Conservation (phyloP, 1,140 invertebrate species). For the Bradynema listronoti region DNA sequence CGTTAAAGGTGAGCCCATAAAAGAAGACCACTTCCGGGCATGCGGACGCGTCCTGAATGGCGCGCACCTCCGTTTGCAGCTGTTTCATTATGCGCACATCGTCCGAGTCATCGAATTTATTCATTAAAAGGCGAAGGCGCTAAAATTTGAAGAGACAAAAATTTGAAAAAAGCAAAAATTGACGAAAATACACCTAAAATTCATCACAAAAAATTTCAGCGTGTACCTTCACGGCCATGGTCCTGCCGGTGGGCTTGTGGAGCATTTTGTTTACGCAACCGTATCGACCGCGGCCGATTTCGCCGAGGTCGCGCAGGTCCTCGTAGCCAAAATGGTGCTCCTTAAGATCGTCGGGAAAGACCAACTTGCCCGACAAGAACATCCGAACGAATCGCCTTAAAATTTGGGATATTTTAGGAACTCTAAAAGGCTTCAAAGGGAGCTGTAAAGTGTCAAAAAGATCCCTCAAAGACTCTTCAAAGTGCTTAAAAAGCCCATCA, state of each 20-base stretch:
- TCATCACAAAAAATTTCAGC: too few relatives aligned
- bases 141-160: slow-evolving; percentile 50
- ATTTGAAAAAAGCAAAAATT: too few relatives aligned
- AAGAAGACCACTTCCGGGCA: slow-evolving; percentile 92
- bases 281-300: slow-evolving; percentile 87
- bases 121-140: slow-evolving; percentile 83
- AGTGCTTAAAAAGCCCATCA: not conserved
- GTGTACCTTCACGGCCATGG: slow-evolving; percentile 87
- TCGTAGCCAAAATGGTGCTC: slow-evolving; percentile 82
- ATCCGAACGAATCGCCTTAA: slow-evolving; percentile 39
- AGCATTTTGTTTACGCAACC: slow-evolving; percentile 94
- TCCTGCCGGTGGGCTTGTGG: slow-evolving; percentile 74
- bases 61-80: slow-evolving; percentile 88
- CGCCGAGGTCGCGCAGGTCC: slow-evolving; percentile 78
- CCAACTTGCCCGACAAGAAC: slow-evolving; percentile 42
- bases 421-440: not conserved
- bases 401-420: not conserved
- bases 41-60: slow-evolving; percentile 89
- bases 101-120: slow-evolving; percentile 77
- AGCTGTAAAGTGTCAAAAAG: not conserved
- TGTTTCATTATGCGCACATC: slow-evolving; percentile 64
- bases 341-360: slow-evolving; percentile 52
- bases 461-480: slow-evolving; percentile 1
- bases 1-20: slow-evolving; percentile 92
- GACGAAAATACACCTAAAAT: too few relatives aligned